These are phyloP conservation scores for Apis florea DNA, from an alignment of 1,140 invertebrate species.

Conservation along the genomic window DNA sequence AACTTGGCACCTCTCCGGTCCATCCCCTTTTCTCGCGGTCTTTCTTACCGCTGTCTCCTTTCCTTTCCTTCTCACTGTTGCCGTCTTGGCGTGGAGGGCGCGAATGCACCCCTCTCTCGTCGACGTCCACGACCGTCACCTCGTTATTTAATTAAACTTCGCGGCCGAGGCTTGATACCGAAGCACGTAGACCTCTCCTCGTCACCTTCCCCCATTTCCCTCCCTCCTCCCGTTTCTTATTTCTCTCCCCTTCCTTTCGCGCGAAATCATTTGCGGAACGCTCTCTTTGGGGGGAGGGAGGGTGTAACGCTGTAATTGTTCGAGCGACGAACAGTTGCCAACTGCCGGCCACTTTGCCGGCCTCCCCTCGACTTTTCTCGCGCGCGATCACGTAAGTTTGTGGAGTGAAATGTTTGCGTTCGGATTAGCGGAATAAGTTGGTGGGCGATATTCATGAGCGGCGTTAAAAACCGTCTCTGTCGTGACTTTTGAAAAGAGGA, in stretches of 20 bases:
- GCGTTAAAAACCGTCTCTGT: too few species aligned
- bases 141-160: conserved; percentile 73
- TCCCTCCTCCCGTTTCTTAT: conserved; percentile 39
- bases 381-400: too few species aligned
- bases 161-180: conserved; percentile 61
- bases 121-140: conserved; percentile 54
- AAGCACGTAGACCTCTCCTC: conserved; percentile 61
- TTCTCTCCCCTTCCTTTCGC: conserved; percentile 36
- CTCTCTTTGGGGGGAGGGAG: background rate
- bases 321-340: conserved; percentile 17
- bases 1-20: conserved; percentile 70
- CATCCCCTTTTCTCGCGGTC: conserved; percentile 59
- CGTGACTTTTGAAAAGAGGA: too few species aligned
- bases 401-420: too few species aligned
- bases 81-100: too few species aligned
- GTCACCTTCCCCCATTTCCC: conserved; percentile 64
- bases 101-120: background rate
- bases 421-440: too few species aligned
- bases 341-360: background rate
- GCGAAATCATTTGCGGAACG: conserved; percentile 33
- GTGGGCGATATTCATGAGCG: too few species aligned
- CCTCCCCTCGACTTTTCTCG: background rate
- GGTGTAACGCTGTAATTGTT: conserved; percentile 30
- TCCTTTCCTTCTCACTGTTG: conserved; percentile 46
- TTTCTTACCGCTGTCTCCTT: conserved; percentile 63